Percentiles rank a stretch among this genome's conserved stretches.
Conservation (phyloP, 2,888 invertebrate species). For the Ligdia adustata region DNA sequence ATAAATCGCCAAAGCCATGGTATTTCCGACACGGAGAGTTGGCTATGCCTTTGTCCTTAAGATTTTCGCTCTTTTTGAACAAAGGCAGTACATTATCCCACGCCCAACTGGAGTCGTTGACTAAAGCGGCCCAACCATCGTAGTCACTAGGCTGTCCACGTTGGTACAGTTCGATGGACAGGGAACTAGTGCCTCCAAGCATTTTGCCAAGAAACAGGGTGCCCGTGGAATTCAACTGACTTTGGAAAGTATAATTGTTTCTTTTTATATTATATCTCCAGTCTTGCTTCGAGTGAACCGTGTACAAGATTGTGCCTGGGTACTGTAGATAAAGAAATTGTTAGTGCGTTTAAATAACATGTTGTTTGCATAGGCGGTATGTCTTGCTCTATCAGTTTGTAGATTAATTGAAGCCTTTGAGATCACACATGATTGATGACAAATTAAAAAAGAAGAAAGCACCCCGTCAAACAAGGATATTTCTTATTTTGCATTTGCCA, state of each 20-base stretch:
- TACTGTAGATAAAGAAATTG: too few relatives aligned
- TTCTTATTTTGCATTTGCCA: too few relatives aligned
- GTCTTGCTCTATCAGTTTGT: too few relatives aligned
- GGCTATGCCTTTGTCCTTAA: slow-evolving; percentile 31
- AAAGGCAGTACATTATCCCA: slow-evolving; percentile 43
- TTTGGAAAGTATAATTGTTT: background rate
- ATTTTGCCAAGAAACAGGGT: slow-evolving; percentile 42
- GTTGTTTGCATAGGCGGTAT: too few relatives aligned
- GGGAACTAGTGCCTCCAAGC: slow-evolving; percentile 50
- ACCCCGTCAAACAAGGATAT: too few relatives aligned
- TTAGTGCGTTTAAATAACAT: too few relatives aligned
- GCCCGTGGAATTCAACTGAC: background rate
- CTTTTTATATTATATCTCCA: background rate
- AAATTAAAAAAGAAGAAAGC: too few relatives aligned
- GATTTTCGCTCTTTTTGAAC: slow-evolving; percentile 49
- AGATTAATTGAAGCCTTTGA: too few relatives aligned
- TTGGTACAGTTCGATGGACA: slow-evolving; percentile 43
- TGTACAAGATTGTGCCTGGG: background rate
- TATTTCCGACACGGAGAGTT: slow-evolving; percentile 29
- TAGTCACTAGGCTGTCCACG: slow-evolving; percentile 45
- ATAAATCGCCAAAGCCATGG: slow-evolving; percentile 40
- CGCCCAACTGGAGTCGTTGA: slow-evolving; percentile 43
- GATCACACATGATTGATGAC: too few relatives aligned
- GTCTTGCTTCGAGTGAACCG: background rate
- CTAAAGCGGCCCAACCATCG: slow-evolving; percentile 38